Conservation (phyloP, 2,888 invertebrate genomes). For the Serripes groenlandicus region DNA sequence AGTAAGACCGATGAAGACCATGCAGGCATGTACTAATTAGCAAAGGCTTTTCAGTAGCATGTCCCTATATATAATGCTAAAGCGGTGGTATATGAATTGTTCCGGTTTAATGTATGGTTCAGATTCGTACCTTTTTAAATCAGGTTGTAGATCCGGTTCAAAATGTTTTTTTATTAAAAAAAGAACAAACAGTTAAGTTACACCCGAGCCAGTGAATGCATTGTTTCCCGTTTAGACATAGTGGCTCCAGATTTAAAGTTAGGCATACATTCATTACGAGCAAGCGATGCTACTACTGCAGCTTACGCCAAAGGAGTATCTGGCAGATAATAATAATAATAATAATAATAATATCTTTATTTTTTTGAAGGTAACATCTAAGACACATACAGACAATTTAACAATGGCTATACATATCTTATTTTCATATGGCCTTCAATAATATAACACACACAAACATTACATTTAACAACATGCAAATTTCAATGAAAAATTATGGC, state of each 20-base stretch:
- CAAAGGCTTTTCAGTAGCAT: too few relatives aligned
- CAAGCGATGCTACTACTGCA: constrained; percentile 26
- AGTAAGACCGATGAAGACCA: constrained; percentile 41
- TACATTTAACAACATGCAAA: too few relatives aligned
- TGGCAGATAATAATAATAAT: too few relatives aligned
- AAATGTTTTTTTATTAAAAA: constrained; percentile 19
- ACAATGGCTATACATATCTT: too few relatives aligned
- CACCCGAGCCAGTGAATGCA: constrained; percentile 33
- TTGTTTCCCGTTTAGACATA: constrained; percentile 21
- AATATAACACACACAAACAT: too few relatives aligned
- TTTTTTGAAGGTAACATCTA: too few relatives aligned
- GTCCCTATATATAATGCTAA: constrained; percentile 28
- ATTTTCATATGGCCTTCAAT: too few relatives aligned
- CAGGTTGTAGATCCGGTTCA: constrained; percentile 27
- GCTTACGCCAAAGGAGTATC: too few relatives aligned
- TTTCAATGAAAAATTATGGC: too few relatives aligned
- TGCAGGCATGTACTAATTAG: constrained; percentile 28
- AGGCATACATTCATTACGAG: constrained; percentile 34
- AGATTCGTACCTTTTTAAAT: constrained; percentile 24
- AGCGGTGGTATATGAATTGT: neutral
- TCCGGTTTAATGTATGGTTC: neutral
- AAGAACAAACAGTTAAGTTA: constrained; percentile 33
- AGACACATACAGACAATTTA: too few relatives aligned
- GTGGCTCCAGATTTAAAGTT: constrained; percentile 39
- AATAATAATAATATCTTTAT: too few relatives aligned